Percentiles rank a stretch among this genome's conserved stretches.
Conservation (phyloP, 2,797 vertebrate genomes). For the Notolepis coatsorum region DNA sequence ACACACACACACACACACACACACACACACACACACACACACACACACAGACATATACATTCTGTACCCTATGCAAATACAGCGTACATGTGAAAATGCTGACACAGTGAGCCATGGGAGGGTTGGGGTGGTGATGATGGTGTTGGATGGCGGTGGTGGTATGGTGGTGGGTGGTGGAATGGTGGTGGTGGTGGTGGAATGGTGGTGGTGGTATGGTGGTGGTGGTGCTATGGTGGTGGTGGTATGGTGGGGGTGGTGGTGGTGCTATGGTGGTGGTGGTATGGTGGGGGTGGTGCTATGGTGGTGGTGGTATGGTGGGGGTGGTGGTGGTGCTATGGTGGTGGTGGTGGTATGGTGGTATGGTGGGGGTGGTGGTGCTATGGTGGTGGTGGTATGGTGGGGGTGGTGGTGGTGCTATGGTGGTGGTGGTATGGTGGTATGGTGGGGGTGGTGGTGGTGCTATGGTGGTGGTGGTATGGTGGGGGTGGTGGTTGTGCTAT, state of each 20-base stretch:
- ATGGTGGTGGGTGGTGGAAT: too few relatives aligned
- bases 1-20: conserved; percentile 6
- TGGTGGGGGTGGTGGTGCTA: too few relatives aligned
- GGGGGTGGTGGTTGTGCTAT: too few relatives aligned
- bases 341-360: too few relatives aligned
- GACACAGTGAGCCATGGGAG: conserved; percentile 43
- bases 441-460: conserved; percentile 7
- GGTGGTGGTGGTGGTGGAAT: background rate
- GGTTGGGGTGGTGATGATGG: conserved; percentile 15
- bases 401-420: too few relatives aligned
- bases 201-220: too few relatives aligned
- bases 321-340: too few relatives aligned
- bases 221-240: too few relatives aligned
- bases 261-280: too few relatives aligned
- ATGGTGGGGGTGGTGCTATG: background rate
- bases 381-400: too few relatives aligned
- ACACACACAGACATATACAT: conserved; percentile 6
- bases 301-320: conserved; percentile 38
- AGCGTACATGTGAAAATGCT: conserved; percentile 52
- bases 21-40: conserved; percentile 25
- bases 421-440: conserved; percentile 8
- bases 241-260: too few relatives aligned
- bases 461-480: too few relatives aligned
- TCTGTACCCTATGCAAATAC: conserved; percentile 43
- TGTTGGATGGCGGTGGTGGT: background rate